These are phyloP conservation scores for Scaptomyza hsui DNA, from an alignment of 1,140 invertebrate genomes.

Conservation along the genomic window DNA sequence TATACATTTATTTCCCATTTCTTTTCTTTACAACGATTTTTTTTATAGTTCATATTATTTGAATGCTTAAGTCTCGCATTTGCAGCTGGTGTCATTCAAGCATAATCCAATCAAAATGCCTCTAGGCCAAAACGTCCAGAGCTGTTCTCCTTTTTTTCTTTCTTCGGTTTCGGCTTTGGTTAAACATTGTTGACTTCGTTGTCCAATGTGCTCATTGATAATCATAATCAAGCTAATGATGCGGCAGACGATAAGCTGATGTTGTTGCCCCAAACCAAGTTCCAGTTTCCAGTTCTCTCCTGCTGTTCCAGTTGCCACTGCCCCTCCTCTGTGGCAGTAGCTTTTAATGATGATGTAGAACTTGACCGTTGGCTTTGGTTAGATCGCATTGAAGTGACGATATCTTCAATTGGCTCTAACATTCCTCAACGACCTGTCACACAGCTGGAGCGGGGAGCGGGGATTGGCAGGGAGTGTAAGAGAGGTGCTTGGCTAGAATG, in stretches of 20 bases:
- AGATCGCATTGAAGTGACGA: constrained; percentile 63
- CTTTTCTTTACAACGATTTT: too few species aligned
- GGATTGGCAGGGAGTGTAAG: background rate
- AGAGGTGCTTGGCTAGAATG: background rate
- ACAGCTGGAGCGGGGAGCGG: background rate
- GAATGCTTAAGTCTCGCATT: background rate
- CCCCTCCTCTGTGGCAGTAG: background rate
- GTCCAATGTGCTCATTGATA: constrained; percentile 79
- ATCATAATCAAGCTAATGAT: constrained; percentile 83
- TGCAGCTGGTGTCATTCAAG: constrained; percentile 10
- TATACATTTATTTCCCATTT: too few species aligned
- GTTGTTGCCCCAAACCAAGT: background rate
- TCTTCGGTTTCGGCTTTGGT: background rate
- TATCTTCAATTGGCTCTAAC: constrained; percentile 62
- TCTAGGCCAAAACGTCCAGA: constrained; percentile 24
- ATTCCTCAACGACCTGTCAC: constrained; percentile 48
- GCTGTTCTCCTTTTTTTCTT: constrained; percentile 33
- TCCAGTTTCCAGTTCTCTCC: background rate
- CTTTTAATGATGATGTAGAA: constrained; percentile 66
- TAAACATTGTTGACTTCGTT: constrained; percentile 40
- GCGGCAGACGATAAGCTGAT: constrained; percentile 71
- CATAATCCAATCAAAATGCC: background rate
- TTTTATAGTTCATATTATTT: background rate
- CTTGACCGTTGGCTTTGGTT: constrained; percentile 16
- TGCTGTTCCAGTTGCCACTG: background rate